Percentiles rank a stretch among this genome's conserved stretches.
phyloP scores from a whole-genome alignment of 2,888 invertebrate species.

The Dryocosmus kuriphilus region DNA sequence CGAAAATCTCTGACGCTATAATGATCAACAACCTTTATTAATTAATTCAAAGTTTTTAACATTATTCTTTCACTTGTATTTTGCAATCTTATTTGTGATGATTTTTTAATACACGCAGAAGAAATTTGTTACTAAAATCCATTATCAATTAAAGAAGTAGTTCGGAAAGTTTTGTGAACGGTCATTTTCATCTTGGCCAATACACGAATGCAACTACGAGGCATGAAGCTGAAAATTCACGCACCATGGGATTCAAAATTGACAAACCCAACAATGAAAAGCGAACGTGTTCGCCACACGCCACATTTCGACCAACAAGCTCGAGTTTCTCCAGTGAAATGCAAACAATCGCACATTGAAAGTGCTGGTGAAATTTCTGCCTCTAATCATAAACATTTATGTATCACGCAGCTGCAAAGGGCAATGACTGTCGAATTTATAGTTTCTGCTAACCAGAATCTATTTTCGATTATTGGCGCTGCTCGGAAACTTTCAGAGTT shows the following conservation, averaged over 20 bases:
- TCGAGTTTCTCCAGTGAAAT: conserved; percentile 71
- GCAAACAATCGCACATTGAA: conserved; percentile 70
- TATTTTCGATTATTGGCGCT: conserved; percentile 12
- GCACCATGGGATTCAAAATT: conserved; percentile 40
- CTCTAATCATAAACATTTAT: conserved; percentile 62
- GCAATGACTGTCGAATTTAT: conserved; percentile 24
- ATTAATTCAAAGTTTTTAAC: too few species aligned
- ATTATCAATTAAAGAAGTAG: neutral
- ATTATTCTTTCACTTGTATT: too few species aligned
- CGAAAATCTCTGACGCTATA: too few species aligned
- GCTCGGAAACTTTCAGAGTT: neutral
- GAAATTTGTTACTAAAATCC: too few species aligned
- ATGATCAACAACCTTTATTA: too few species aligned
- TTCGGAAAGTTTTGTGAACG: neutral
- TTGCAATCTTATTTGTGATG: too few species aligned
- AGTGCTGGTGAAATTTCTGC: conserved; percentile 67
- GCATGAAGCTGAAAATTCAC: neutral
- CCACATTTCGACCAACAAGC: conserved; percentile 50
- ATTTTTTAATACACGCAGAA: too few species aligned
- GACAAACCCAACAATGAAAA: conserved; percentile 58
- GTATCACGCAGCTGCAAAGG: conserved; percentile 47
- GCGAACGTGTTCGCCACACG: conserved; percentile 52
- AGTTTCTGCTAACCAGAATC: conserved; percentile 6
- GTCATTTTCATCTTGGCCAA: neutral
- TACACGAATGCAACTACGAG: neutral